These are phyloP conservation scores for Drosophila navojoa DNA, from an alignment of 1,140 invertebrate genomes.

Conservation along the genomic window DNA sequence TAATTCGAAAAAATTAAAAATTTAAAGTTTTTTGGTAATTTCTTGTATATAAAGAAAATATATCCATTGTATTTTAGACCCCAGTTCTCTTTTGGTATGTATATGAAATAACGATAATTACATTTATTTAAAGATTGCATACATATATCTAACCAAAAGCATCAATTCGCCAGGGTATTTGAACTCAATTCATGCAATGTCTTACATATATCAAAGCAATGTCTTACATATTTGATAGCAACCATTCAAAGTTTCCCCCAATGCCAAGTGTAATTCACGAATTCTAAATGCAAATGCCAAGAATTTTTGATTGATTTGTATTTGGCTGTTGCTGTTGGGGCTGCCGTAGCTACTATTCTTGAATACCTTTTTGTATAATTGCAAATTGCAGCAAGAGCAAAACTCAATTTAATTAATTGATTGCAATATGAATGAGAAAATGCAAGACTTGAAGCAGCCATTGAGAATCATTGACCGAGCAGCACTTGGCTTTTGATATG, in stretches of 20 bases:
- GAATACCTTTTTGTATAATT: slow-evolving; percentile 70
- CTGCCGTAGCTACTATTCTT: neutral
- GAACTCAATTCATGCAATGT: neutral
- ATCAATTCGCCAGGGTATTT: no score
- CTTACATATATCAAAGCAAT: neutral
- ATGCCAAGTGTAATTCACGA: slow-evolving; percentile 1
- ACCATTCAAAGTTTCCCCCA: neutral
- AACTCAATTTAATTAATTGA: slow-evolving; percentile 71
- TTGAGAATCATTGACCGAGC: slow-evolving; percentile 7
- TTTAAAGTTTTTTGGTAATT: no score
- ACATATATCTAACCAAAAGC: no score
- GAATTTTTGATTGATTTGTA: slow-evolving; percentile 17
- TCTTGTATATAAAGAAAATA: no score
- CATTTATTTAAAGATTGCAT: no score
- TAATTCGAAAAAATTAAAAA: no score
- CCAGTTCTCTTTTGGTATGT: no score
- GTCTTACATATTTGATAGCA: neutral
- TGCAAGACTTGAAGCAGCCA: slow-evolving; percentile 1
- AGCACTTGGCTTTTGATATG: slow-evolving; percentile 9
- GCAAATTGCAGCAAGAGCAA: slow-evolving; percentile 38
- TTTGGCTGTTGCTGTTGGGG: neutral
- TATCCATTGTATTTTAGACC: no score
- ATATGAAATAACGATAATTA: no score
- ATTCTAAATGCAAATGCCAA: slow-evolving; percentile 19
- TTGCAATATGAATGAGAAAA: slow-evolving; percentile 21